These are phyloP conservation scores for Hypsibius dujardini DNA, from an alignment of 1,140 invertebrate genomes.

Conservation along the genomic window DNA sequence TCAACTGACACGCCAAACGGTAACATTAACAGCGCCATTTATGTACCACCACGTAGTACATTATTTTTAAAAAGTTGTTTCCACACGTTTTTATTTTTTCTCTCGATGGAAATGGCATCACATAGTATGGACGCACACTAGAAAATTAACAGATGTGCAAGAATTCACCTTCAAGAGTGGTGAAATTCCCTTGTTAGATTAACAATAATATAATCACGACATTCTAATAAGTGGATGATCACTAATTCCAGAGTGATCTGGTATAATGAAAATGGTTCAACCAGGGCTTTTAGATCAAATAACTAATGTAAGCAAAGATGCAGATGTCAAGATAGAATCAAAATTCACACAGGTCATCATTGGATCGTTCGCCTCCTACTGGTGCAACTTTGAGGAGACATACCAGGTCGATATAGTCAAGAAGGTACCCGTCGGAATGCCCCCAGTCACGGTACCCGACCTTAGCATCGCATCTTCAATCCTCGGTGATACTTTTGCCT, in stretches of 20 bases:
- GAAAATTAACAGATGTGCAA: background rate
- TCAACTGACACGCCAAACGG: too few species aligned
- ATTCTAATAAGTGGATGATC: too few species aligned
- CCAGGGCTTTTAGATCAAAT: background rate
- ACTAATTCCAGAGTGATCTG: too few species aligned
- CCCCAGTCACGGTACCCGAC: background rate
- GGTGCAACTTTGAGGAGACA: background rate
- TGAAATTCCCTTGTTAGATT: too few species aligned
- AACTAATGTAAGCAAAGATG: background rate
- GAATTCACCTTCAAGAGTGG: background rate
- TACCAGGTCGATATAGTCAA: background rate
- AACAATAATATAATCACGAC: too few species aligned
- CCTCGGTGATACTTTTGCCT: too few species aligned
- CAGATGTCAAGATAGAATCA: background rate
- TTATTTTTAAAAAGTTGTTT: too few species aligned
- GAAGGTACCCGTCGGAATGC: background rate
- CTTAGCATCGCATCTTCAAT: background rate
- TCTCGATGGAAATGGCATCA: background rate
- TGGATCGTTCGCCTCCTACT: background rate
- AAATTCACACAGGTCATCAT: background rate
- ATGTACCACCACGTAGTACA: too few species aligned
- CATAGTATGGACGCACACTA: background rate
- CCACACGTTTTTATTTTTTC: background rate
- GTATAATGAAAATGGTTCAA: background rate
- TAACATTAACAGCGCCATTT: too few species aligned